These are phyloP conservation scores for Drepana arcuata DNA, from an alignment of 1,140 invertebrate genomes.

Conservation along the genomic window DNA sequence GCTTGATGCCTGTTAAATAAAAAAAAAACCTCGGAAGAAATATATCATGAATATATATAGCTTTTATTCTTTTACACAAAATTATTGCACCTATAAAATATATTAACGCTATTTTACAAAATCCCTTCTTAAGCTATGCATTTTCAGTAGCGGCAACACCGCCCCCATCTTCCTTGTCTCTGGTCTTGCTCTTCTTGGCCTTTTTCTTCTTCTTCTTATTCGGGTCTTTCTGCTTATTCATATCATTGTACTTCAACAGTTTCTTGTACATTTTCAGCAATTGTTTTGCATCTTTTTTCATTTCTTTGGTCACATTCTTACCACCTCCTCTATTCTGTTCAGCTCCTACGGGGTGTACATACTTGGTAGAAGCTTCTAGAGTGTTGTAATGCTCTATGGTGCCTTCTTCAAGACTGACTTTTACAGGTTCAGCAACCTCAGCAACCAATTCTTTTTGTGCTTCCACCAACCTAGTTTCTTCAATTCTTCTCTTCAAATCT, in stretches of 20 bases:
- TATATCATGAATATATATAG: no score
- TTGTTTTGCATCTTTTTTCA: constrained; percentile 64
- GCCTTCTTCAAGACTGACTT: constrained; percentile 38
- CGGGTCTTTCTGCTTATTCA: constrained; percentile 40
- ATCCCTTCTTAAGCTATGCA: no score
- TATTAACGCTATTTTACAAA: no score
- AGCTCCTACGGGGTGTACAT: constrained; percentile 42
- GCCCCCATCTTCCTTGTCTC: no score
- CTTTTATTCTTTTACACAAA: no score
- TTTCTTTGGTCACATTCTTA: constrained; percentile 34
- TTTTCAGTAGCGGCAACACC: no score
- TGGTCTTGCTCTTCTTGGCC: constrained; percentile 44
- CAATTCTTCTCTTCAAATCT: constrained; percentile 67
- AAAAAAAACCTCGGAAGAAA: no score
- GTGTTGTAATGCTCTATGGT: constrained; percentile 62
- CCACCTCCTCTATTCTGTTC: constrained; percentile 2
- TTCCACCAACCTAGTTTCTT: constrained; percentile 33
- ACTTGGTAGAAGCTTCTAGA: constrained; percentile 55
- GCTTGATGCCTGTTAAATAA: no score
- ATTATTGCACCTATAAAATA: no score
- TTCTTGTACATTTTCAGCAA: constrained; percentile 68
- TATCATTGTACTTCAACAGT: constrained; percentile 61
- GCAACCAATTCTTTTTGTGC: constrained; percentile 6
- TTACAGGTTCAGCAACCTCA: constrained; percentile 1
- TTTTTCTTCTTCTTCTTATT: constrained; percentile 56